Evolutionary conservation across 2,888 invertebrate genomes (phyloP), one percentile per base, ranked within the genome.

Genomic region (Heliothis peltigera): DNA sequence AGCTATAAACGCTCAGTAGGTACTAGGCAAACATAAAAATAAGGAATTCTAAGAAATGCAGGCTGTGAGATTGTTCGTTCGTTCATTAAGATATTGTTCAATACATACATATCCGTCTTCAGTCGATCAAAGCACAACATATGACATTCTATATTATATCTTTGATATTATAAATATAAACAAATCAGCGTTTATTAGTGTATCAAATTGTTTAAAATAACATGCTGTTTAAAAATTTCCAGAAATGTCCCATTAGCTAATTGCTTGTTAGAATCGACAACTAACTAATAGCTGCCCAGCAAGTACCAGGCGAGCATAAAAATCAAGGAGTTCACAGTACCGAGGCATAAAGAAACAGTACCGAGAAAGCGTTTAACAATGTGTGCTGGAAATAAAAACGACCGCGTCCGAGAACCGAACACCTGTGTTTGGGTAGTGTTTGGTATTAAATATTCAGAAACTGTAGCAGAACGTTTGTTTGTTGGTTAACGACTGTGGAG

Each of bases 401-500:
- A 44, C n/a, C 15, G 32, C 67, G 25, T 43, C 56, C 21, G 57
- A 18, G 63, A 68, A 53, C 49, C 49, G 28, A 71, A 63, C 71
- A 71, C 71, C 75, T 71, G 75, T 43, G 57, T 51, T 63, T 62
- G 70, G 28, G 43, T 35, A 73, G 54, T 59, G 69, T 57, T 73
- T 44, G 46, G 28, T 46, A 57, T 69, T 75, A 75, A 71, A 71
- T 71, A 69, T 71, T 69, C 75, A 75, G 19, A 49, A 42, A 21
- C 44, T 46, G 62, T 46, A 17, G 51, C 10, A 47, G 60, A 43
- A 52, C 48, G 18, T 48, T 47, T 58, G 43, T 46, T 25, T 32
- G 49, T 66, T 70, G 48, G 56, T 53, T 53, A 53, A 17, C 7
- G 52, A 49, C 43, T 19, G 15, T 48, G 19, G 49, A 49, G 55